Percentiles rank a stretch among this genome's conserved stretches.
Evolutionary conservation across 1,140 invertebrate genomes (phyloP).

Genomic region (Thaumetopoea pityocampa): DNA sequence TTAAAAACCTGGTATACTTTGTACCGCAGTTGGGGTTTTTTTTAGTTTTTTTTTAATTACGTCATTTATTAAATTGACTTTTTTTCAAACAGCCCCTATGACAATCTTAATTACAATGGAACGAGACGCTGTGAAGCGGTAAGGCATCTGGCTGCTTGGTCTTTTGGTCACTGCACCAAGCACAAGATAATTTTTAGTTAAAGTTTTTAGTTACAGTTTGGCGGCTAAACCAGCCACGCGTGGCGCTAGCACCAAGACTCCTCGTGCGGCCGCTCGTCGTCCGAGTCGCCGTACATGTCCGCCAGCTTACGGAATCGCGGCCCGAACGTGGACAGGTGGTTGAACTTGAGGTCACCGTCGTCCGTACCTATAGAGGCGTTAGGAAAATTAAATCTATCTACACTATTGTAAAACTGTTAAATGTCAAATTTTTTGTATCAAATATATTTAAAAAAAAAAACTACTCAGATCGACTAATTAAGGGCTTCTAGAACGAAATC

Average conservation of each 20-base stretch:
- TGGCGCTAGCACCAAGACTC: slow-evolving; percentile 85
- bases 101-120: slow-evolving; percentile 19
- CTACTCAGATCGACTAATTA: too few relatives aligned
- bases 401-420: too few relatives aligned
- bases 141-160: slow-evolving; percentile 51
- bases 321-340: slow-evolving; percentile 97
- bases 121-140: slow-evolving; percentile 22
- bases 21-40: too few relatives aligned
- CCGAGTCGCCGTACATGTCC: slow-evolving; percentile 96
- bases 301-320: slow-evolving; percentile 97
- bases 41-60: too few relatives aligned
- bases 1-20: too few relatives aligned
- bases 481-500: too few relatives aligned
- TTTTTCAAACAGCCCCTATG: slow-evolving; percentile 24
- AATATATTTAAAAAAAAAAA: too few relatives aligned
- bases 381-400: slow-evolving; percentile 4
- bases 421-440: too few relatives aligned
- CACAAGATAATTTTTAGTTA: slow-evolving; percentile 26
- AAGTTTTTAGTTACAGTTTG: slow-evolving; percentile 12
- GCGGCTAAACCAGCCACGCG: slow-evolving; percentile 66
- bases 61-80: slow-evolving; percentile 13
- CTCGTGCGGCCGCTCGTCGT: slow-evolving; percentile 85
- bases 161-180: slow-evolving; percentile 22
- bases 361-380: slow-evolving; percentile 82
- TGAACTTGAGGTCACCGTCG: slow-evolving; percentile 96